phyloP scores from a whole-genome alignment of 1,140 invertebrate genomes.

The Condylostylus longicornis region DNA sequence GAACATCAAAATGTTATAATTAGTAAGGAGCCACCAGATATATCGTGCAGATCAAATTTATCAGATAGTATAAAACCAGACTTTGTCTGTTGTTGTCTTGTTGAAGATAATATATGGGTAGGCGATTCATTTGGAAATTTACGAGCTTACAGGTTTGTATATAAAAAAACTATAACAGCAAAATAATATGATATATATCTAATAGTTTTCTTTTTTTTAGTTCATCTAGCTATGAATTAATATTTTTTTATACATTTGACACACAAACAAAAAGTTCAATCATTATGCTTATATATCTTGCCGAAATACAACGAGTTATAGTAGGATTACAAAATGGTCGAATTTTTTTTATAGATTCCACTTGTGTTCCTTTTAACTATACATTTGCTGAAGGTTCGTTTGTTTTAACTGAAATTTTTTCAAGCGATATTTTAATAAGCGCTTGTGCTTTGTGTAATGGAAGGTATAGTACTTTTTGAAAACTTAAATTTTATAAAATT shows the following conservation, averaged over 20 bases:
- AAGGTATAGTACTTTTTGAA: conserved; percentile 20
- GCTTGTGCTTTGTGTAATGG: conserved; percentile 36
- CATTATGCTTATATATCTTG: conserved; percentile 46
- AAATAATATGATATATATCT: not conserved
- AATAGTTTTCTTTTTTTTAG: conserved; percentile 20
- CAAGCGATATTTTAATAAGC: conserved; percentile 43
- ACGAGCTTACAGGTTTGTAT: conserved; percentile 51
- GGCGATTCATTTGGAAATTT: conserved; percentile 68
- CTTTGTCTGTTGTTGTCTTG: conserved; percentile 41
- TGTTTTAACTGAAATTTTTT: conserved; percentile 60
- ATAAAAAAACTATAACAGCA: not conserved
- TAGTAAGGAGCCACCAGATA: no score
- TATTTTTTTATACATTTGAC: conserved; percentile 42
- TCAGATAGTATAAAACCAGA: not conserved
- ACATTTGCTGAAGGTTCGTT: conserved; percentile 53
- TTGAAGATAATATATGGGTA: conserved; percentile 60
- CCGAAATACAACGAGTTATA: conserved; percentile 50
- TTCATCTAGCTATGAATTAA: conserved; percentile 35
- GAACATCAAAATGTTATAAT: conserved; percentile 17
- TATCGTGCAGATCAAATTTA: no score
- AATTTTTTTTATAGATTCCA: conserved; percentile 52
- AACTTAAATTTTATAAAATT: not conserved
- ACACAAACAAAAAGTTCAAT: conserved; percentile 39
- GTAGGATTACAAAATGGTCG: conserved; percentile 57
- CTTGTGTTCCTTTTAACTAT: conserved; percentile 41